Evolutionary conservation across 1,140 invertebrate genomes (phyloP).

Genomic region (Pogonus chalceus): DNA sequence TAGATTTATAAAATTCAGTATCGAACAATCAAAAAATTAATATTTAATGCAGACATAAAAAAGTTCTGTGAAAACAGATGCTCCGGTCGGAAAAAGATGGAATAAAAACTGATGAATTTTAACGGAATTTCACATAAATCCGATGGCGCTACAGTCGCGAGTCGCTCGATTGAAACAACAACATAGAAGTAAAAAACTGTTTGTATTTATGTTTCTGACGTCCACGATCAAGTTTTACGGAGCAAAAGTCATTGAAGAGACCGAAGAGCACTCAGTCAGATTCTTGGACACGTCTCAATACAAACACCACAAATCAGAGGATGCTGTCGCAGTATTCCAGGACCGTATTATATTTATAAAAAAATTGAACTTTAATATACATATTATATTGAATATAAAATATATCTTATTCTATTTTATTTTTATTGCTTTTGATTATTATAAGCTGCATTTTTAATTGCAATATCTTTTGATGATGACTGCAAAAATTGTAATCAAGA

Average conservation of each 20-base stretch:
- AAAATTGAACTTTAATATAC: neutral
- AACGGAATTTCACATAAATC: constrained; percentile 6
- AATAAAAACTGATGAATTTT: constrained; percentile 5
- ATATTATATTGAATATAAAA: neutral
- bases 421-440: too few relatives aligned
- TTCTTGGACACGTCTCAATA: constrained; percentile 2
- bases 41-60: constrained; percentile 4
- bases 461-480: neutral
- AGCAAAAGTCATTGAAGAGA: neutral
- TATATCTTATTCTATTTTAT: neutral
- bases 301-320: constrained; percentile 3
- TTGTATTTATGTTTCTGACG: constrained; percentile 1
- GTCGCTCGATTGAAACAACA: neutral
- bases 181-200: neutral
- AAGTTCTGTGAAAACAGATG: constrained; percentile 3
- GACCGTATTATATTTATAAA: neutral
- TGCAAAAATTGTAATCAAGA: neutral
- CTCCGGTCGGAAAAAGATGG: neutral
- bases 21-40: constrained; percentile 2
- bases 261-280: neutral
- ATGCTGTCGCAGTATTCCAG: too few relatives aligned
- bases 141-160: neutral
- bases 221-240: neutral
- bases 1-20: neutral
- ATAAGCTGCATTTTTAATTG: neutral